These are phyloP conservation scores for Lithobates pipiens DNA, from an alignment of 2,797 vertebrate genomes.

Conservation along the genomic window DNA sequence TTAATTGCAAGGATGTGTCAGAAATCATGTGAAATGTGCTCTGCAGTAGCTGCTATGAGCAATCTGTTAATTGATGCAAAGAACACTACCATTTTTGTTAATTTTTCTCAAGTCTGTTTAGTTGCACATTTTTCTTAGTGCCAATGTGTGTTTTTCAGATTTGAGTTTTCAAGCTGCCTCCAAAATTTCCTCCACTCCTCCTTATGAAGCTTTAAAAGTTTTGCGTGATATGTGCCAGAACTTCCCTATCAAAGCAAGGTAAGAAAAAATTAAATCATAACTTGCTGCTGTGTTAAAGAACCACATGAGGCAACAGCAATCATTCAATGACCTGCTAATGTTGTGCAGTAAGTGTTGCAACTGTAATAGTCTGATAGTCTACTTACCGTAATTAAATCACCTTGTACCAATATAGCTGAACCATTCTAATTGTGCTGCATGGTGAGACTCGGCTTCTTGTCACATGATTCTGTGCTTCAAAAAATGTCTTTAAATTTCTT, in stretches of 20 bases:
- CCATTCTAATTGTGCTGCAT: no score
- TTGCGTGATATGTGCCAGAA: slow-evolving; percentile 95
- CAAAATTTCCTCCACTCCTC: slow-evolving; percentile 84
- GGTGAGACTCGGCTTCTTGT: no score
- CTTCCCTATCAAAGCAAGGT: slow-evolving; percentile 96
- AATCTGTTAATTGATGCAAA: slow-evolving; percentile 50
- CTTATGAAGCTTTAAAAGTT: slow-evolving; percentile 89
- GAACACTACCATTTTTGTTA: slow-evolving; percentile 3
- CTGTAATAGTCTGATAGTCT: no score
- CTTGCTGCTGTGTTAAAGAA: no score
- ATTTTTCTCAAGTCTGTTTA: slow-evolving; percentile 16
- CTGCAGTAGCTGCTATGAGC: slow-evolving; percentile 32
- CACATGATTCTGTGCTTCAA: no score
- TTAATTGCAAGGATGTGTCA: slow-evolving; percentile 41
- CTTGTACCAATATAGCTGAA: no score
- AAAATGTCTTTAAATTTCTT: no score
- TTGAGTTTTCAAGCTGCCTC: slow-evolving; percentile 95
- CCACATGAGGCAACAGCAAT: no score
- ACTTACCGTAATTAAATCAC: no score
- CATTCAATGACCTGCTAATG: neutral
- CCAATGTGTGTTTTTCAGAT: slow-evolving; percentile 76
- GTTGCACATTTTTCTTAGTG: slow-evolving; percentile 27
- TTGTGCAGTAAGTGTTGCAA: neutral
- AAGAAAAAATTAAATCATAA: slow-evolving; percentile 53
- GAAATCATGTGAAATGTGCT: slow-evolving; percentile 50